phyloP scores from a whole-genome alignment of 2,113 vertebrate species.

The Lepisosteus osseus region DNA sequence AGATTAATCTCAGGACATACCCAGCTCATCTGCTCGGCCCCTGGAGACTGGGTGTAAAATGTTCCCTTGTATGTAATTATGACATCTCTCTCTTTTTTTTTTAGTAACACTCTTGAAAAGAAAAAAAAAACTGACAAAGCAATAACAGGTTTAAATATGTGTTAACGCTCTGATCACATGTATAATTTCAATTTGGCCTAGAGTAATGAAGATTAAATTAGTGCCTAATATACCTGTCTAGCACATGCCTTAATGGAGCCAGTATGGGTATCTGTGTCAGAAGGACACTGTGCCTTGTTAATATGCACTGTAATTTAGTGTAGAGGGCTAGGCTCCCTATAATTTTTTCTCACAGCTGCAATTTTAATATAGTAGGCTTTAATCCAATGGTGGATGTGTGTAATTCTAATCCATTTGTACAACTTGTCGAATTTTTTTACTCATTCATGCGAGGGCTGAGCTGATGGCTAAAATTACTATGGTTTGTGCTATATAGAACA shows the following conservation, averaged over 20 bases:
- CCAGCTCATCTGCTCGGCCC: slow-evolving; percentile 68
- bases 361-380: background rate
- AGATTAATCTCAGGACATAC: slow-evolving; percentile 75
- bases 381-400: too few relatives aligned
- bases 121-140: slow-evolving; percentile 62
- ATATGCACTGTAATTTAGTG: slow-evolving; percentile 15
- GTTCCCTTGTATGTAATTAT: slow-evolving; percentile 80
- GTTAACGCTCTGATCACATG: slow-evolving; percentile 75
- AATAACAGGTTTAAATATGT: slow-evolving; percentile 80
- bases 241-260: slow-evolving; percentile 63
- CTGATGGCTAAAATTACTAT: too few relatives aligned
- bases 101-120: slow-evolving; percentile 74
- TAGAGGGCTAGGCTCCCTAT: background rate
- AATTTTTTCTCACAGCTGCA: background rate
- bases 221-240: slow-evolving; percentile 64
- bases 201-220: slow-evolving; percentile 82
- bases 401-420: too few relatives aligned
- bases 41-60: slow-evolving; percentile 59
- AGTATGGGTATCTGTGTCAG: slow-evolving; percentile 16
- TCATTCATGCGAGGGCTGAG: too few relatives aligned
- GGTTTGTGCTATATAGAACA: too few relatives aligned
- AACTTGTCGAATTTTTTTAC: too few relatives aligned
- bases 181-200: slow-evolving; percentile 81
- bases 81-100: slow-evolving; percentile 73
- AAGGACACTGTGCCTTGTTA: slow-evolving; percentile 14